A percentile compares a stretch with the other conserved stretches of the same genome.
Conservation (phyloP, 2,797 vertebrate genomes). For the Acanthurus tractus region DNA sequence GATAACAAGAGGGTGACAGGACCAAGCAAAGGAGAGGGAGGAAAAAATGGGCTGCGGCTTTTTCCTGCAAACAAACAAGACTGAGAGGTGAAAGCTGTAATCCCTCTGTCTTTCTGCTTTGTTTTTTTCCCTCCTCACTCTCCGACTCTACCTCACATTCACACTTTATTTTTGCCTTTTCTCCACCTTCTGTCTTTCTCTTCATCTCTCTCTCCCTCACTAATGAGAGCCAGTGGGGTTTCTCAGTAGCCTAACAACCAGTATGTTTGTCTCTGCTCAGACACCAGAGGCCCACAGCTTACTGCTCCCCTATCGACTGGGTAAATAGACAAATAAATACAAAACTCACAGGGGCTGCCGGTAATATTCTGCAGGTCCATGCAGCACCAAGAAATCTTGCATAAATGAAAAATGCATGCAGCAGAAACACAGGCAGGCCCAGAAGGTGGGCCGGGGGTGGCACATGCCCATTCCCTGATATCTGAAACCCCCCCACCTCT, state of each 20-base stretch:
- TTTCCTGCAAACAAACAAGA: constrained; percentile 63
- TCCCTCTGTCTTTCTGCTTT: constrained; percentile 51
- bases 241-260: constrained; percentile 74
- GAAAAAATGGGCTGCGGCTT: constrained; percentile 37
- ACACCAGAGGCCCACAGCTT: constrained; percentile 64
- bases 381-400: constrained; percentile 29
- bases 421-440: constrained; percentile 8
- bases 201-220: constrained; percentile 58
- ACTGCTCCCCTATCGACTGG: constrained; percentile 60
- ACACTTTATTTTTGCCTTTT: constrained; percentile 20
- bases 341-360: constrained; percentile 41
- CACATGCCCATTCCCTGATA: not conserved
- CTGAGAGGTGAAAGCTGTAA: constrained; percentile 58
- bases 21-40: constrained; percentile 34
- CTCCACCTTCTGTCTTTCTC: constrained; percentile 41
- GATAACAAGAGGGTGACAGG: constrained; percentile 67
- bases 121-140: constrained; percentile 26
- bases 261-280: constrained; percentile 68
- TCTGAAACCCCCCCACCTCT: not conserved
- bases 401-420: constrained; percentile 36
- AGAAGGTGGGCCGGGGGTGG: not conserved
- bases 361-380: constrained; percentile 14
- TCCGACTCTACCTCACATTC: constrained; percentile 28
- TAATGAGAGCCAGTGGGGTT: constrained; percentile 84
- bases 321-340: constrained; percentile 65